Evolutionary conservation across 2,888 invertebrate genomes (phyloP).

Genomic region (Pollenia labialis): DNA sequence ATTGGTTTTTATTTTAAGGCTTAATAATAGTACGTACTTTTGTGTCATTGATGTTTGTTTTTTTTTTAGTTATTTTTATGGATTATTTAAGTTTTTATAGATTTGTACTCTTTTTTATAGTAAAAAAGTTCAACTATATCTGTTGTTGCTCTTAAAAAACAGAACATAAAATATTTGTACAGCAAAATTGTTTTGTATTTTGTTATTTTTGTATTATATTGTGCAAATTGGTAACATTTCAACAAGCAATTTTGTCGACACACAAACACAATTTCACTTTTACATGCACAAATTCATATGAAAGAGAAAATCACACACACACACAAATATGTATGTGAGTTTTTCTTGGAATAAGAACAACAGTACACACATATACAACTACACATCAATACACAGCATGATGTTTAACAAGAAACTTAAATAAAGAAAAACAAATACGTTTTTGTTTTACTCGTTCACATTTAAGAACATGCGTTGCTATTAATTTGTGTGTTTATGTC

Average conservation of each 20-base stretch:
- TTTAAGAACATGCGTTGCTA: background rate
- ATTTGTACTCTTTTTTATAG: conserved; percentile 13
- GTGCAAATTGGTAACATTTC: conserved; percentile 62
- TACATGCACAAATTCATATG: conserved; percentile 1
- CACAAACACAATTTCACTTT: conserved; percentile 38
- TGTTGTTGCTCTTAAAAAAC: background rate
- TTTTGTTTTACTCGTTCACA: conserved; percentile 34
- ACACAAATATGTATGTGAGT: background rate
- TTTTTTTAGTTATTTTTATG: conserved; percentile 6
- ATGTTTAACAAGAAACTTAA: conserved; percentile 54
- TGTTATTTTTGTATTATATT: conserved; percentile 48
- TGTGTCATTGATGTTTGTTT: background rate
- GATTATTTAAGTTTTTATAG: conserved; percentile 10
- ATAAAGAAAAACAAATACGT: conserved; percentile 52
- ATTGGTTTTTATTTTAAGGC: conserved; percentile 18
- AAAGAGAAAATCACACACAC: background rate
- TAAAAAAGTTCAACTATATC: conserved; percentile 4
- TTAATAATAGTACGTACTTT: conserved; percentile 26
- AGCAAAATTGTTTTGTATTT: conserved; percentile 42
- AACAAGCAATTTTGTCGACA: conserved; percentile 58
- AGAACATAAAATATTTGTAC: conserved; percentile 36
- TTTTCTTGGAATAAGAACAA: conserved; percentile 6
- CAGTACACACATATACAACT: background rate
- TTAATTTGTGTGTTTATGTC: conserved; percentile 5
- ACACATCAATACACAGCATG: background rate